These are phyloP conservation scores for Hassar affinis DNA, from an alignment of 2,113 vertebrate genomes.

Conservation along the genomic window DNA sequence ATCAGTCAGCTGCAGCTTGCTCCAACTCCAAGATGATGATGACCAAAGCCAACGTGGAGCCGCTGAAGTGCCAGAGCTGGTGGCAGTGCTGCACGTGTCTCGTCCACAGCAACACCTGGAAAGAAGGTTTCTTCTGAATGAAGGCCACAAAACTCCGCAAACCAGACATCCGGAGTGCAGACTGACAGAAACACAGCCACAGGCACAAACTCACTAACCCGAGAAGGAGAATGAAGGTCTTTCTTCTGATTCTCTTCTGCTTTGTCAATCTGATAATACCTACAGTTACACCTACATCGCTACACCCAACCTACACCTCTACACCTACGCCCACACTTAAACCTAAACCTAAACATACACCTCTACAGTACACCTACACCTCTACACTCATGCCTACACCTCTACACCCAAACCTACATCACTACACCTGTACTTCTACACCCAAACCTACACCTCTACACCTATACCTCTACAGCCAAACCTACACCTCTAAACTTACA, in stretches of 20 bases:
- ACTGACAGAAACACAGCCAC: conserved; percentile 30
- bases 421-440: background rate
- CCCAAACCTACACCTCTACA: background rate
- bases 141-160: conserved; percentile 77
- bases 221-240: background rate
- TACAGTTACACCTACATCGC: background rate
- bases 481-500: background rate
- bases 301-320: background rate
- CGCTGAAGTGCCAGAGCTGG: conserved; percentile 96
- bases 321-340: background rate
- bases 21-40: conserved; percentile 98
- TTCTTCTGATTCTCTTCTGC: background rate
- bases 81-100: conserved; percentile 97
- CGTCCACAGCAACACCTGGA: conserved; percentile 89
- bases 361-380: background rate
- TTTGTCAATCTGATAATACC: background rate
- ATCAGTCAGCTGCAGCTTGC: conserved; percentile 81
- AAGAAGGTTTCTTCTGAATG: conserved; percentile 87
- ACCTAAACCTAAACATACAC: background rate
- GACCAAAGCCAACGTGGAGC: conserved; percentile 93
- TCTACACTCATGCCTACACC: background rate
- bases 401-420: background rate
- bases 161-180: background rate
- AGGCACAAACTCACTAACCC: background rate
- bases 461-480: background rate